These are phyloP conservation scores for Odontamblyopus lacepedii DNA, from an alignment of 2,797 vertebrate genomes.

Conservation along the genomic window DNA sequence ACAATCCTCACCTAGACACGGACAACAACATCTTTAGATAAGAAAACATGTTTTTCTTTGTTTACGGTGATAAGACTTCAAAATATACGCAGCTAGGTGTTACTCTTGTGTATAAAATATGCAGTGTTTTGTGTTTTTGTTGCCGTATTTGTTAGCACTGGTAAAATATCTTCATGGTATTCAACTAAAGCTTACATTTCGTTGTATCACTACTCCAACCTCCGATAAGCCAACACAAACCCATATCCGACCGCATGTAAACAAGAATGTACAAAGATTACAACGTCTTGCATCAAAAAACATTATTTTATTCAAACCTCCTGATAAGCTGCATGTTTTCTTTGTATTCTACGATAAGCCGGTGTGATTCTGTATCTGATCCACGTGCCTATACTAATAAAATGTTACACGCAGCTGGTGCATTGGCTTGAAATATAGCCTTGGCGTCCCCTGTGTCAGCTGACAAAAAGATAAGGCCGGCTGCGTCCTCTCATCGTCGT, in stretches of 20 bases:
- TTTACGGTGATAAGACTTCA: too few species aligned
- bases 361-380: constrained; percentile 14
- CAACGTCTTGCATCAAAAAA: not conserved
- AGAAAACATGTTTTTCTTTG: too few species aligned
- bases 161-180: not conserved
- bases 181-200: not conserved
- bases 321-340: constrained; percentile 16
- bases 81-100: too few species aligned
- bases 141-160: not conserved
- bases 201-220: not conserved
- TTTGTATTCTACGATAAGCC: constrained; percentile 17
- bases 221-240: constrained; percentile 1
- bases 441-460: constrained; percentile 24
- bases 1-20: too few species aligned
- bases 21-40: too few species aligned
- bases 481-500: constrained; percentile 31
- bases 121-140: too few species aligned
- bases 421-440: constrained; percentile 19
- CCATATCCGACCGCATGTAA: constrained; percentile 6
- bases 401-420: not conserved
- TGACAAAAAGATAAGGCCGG: constrained; percentile 37
- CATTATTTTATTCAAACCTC: not conserved
- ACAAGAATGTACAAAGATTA: not conserved
- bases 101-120: too few species aligned
- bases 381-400: constrained; percentile 15